phyloP scores from a whole-genome alignment of 2,888 invertebrate genomes.

The Arge pagana region DNA sequence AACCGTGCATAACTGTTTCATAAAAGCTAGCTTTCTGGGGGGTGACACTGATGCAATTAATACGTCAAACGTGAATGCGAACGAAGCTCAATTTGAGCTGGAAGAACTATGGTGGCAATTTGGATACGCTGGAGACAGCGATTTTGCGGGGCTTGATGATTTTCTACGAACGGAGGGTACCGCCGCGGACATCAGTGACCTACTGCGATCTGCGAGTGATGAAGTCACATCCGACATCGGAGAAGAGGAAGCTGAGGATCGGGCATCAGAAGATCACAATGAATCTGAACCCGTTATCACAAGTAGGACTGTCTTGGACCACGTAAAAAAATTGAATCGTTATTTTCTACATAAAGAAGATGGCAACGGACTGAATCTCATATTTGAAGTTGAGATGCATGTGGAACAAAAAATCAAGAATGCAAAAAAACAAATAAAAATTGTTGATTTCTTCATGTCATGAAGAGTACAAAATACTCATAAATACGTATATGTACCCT shows the following conservation, averaged over 20 bases:
- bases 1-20: conserved; percentile 5
- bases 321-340: conserved; percentile 5
- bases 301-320: conserved; percentile 6
- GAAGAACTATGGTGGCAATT: not conserved
- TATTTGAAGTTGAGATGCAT: conserved; percentile 7
- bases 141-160: conserved; percentile 9
- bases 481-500: too few species aligned
- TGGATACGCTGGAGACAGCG: conserved; percentile 2
- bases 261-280: conserved; percentile 3
- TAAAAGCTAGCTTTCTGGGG: not conserved
- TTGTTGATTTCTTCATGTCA: conserved; percentile 5
- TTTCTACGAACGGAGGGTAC: conserved; percentile 6
- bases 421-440: conserved; percentile 1
- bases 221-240: conserved; percentile 5
- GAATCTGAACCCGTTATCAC: conserved; percentile 1
- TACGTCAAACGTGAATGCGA: conserved; percentile 1
- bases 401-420: not conserved
- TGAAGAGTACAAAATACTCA: conserved; percentile 1
- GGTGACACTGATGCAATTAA: not conserved
- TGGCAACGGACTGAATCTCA: conserved; percentile 3
- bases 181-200: not conserved
- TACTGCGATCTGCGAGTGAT: conserved; percentile 3
- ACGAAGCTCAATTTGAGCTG: conserved; percentile 7
- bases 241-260: conserved; percentile 8
- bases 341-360: conserved; percentile 7